Base-by-base conservation (phyloP, 2,888 invertebrate genomes). In the Acleris sparsana region DNA sequence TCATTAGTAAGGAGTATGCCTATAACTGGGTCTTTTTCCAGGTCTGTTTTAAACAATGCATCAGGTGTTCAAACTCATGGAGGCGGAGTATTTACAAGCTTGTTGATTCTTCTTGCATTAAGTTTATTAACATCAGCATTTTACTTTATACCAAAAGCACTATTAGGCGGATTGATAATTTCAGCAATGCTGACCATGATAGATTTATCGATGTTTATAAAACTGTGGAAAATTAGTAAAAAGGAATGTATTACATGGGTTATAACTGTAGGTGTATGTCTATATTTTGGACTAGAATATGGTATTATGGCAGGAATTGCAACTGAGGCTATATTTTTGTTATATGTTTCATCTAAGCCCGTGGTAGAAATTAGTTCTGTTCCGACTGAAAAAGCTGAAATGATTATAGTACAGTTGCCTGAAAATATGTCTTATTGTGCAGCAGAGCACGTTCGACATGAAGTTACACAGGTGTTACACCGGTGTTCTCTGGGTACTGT, bases 1-100 rank as follows among this genome's bases (percentile, higher is more conserved):
- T 95, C 96, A 33, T 97, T 97, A 80, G 94, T 96, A 1, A 93
- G 94, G 11, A 96, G 97, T 1, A 97, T 97, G 94, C 97, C 97
- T 4, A 93, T 95, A 0, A 95, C 96, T 39, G 97, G 96, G 62
- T 96, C 96, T 13, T 96, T 96, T 82, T 95, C 96, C 0, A 91
- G 96, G 71, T 95, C 97, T 22, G 97, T 97, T 11, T 95, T 97
- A 7, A 97, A 97, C 84, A 94, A 97, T 78, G 95, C 96, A 22
- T 96, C 96, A 68, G 97, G 97, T 2, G 97, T 97, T 0, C 94
- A 93, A 73, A 97, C 97, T 1, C 94, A 96, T 0, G 87, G 95
- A 61, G 96, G 96, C 22, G 97, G 97, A 2, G 80, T 95, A n/a
- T 88, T 95, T 46, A 96, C 96, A 2, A 95, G 95, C 62, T 80